Evolutionary conservation across 2,888 invertebrate genomes (phyloP), one percentile per base, ranked within the genome.

Genomic region (Panorpa germanica): DNA sequence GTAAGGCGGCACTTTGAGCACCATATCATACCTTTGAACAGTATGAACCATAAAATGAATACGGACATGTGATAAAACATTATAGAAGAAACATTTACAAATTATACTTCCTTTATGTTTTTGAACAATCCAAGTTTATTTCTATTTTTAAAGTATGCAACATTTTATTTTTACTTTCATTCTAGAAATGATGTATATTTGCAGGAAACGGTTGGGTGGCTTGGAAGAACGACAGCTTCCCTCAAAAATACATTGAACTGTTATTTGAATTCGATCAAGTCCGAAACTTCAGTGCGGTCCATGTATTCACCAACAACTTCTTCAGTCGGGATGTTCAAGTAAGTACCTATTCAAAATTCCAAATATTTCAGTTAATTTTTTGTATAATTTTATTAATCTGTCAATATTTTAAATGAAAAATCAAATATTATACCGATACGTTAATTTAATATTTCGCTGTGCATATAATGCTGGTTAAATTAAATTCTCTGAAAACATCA

Each of bases 171-270:
- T 11, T 12, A 11, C 11, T 29, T 9, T 28, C 17, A 28, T 28
- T 34, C 17, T 20, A 17, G 26, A 36, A 9, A 20, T 26, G 20
- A 29, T 31, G 31, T 35, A 34, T 40, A 35, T 41, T 43, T 45
- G 28, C 50, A 65, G 72, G 71, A 33, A 69, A 70, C 39, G 74
- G 74, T 35, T 80, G 80, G 80, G 61, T 78, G 5, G 76, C 73
- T 5, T 80, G 78, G 78, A 63, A 61, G 48, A 66, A 68, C 38
- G 65, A 67, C 38, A 56, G 56, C 3, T 55, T 60, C 33, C 48
- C 53, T 9, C 49, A 54, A 36, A 53, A 59, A 36, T 69, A 59
- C 42, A 57, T 80, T 14, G 71, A 73, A 44, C 55, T 80, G 17
- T 45, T 66, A 10, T 78, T 80, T 50, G 67, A 72, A 45, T 80